phyloP scores from a whole-genome alignment of 2,113 vertebrate genomes.

The Trachemys scripta region DNA sequence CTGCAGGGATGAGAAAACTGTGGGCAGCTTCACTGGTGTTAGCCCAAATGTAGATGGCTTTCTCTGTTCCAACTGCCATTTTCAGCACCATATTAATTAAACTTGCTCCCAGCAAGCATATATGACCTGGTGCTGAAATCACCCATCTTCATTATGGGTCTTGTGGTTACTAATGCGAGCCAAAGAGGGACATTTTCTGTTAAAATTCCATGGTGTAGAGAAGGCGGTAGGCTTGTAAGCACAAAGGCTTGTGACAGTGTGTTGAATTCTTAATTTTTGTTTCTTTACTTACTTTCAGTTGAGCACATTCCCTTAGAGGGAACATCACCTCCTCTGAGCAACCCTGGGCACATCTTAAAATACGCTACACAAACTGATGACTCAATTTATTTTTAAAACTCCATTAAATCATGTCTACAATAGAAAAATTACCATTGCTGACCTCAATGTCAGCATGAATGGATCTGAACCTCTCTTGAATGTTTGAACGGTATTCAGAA shows the following conservation, averaged over 20 bases:
- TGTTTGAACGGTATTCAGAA: neutral
- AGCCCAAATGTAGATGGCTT: neutral
- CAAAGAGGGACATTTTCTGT: neutral
- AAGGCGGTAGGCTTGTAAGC: neutral
- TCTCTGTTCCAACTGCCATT: neutral
- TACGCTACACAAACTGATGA: neutral
- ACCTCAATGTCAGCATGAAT: neutral
- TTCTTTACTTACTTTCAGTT: neutral
- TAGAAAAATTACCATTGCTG: neutral
- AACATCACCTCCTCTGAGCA: neutral
- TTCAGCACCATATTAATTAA: neutral
- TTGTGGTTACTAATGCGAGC: too few relatives aligned
- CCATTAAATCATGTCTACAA: neutral
- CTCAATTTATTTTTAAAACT: neutral
- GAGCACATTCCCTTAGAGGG: neutral
- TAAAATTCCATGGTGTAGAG: neutral
- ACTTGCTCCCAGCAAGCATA: neutral
- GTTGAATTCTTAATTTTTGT: neutral
- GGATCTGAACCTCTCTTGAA: neutral
- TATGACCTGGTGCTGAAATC: neutral
- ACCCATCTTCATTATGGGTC: neutral
- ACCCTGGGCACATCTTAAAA: neutral
- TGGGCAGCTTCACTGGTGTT: neutral
- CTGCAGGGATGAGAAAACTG: neutral
- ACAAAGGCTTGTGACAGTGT: neutral